These are phyloP conservation scores for roundworm (Caenorhabditis elegans) DNA, from an alignment of 1,140 invertebrate genomes.

Conservation along the genomic window DNA sequence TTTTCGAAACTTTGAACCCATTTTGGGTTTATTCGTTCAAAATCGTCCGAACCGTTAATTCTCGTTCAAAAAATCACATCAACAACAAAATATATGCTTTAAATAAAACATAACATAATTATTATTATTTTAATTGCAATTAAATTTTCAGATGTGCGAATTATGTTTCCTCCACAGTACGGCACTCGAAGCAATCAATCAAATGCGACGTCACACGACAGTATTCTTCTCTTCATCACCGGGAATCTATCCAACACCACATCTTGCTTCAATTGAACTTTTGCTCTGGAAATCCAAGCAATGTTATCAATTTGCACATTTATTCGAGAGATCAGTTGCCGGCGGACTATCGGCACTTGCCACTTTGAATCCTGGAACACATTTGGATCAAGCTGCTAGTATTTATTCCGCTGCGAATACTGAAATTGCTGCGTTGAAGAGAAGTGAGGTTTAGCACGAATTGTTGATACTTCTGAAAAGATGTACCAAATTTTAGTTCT, in stretches of 20 bases:
- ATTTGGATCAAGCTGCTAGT: slow-evolving; percentile 85
- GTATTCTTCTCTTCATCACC: slow-evolving; percentile 79
- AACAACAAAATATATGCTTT: no score
- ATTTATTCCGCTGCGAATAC: slow-evolving; percentile 41
- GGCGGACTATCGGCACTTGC: slow-evolving; percentile 84
- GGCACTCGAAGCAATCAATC: slow-evolving; percentile 87
- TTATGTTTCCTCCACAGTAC: slow-evolving; percentile 83
- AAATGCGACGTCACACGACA: slow-evolving; percentile 84
- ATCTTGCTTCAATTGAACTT: slow-evolving; percentile 85
- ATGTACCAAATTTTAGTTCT: slow-evolving; percentile 71
- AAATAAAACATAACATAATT: no score
- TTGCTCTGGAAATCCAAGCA: slow-evolving; percentile 94
- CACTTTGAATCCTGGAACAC: slow-evolving; percentile 93
- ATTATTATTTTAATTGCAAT: neutral
- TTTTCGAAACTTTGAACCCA: no score
- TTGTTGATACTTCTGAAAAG: no score
- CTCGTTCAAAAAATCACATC: no score
- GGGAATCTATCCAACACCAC: slow-evolving; percentile 71
- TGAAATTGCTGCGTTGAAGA: slow-evolving; percentile 39
- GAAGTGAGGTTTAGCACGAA: neutral
- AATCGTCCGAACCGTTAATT: no score
- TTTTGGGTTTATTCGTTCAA: no score
- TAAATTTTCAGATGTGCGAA: slow-evolving; percentile 72
- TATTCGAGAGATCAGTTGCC: slow-evolving; percentile 90
- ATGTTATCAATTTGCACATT: slow-evolving; percentile 77